Evolutionary conservation across 2,797 vertebrate genomes (phyloP), one percentile per base, ranked within the genome.

Genomic region (Knipowitschia caucasica): DNA sequence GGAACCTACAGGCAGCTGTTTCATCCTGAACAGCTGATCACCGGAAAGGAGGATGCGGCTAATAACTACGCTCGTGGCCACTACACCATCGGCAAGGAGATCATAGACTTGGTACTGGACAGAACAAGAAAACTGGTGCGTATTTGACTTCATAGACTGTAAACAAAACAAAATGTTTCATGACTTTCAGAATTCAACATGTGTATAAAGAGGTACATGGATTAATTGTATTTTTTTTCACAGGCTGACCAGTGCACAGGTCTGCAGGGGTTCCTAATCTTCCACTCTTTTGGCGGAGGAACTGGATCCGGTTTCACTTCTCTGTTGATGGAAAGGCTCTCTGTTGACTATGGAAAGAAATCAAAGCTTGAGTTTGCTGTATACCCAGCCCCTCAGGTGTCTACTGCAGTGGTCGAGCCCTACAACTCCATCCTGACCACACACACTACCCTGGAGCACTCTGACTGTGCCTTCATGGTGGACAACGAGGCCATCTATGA

Each of bases 401-500:
- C 93, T 64, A 94, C 92, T 24, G 92, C 92, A 7, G 90, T 94
- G 4, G 92, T 94, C 33, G 92, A 95, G 64, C 93, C 93, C 36
- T 94, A 94, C 78, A 94, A 94, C 81, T 92, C 92, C 51, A 92
- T 94, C 78, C 80, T 94, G 59, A 94, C 92, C 56, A 94, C 93
- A 5, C 92, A 94, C 75, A 92, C 92, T 33, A 94, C 93, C 31
- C 64, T 94, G 67, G 92, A 93, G 53, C 92, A 93, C 67, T 93
- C 91, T 0, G 92, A 93, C 70, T 95, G 93, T 60, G 91, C 92
- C 54, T 95, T 95, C 81, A 93, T 94, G 91, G 93, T 94, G 23
- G 92, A 95, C 80, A 94, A 94, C 0, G 92, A 94, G 69, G 93
- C 92, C 68, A 94, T 93, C 82, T 95, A 94, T 0, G 91, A 94